Evolutionary conservation across 2,888 invertebrate species (phyloP), one percentile per base, ranked within the genome.

Genomic region (Calephelis perditalis): DNA sequence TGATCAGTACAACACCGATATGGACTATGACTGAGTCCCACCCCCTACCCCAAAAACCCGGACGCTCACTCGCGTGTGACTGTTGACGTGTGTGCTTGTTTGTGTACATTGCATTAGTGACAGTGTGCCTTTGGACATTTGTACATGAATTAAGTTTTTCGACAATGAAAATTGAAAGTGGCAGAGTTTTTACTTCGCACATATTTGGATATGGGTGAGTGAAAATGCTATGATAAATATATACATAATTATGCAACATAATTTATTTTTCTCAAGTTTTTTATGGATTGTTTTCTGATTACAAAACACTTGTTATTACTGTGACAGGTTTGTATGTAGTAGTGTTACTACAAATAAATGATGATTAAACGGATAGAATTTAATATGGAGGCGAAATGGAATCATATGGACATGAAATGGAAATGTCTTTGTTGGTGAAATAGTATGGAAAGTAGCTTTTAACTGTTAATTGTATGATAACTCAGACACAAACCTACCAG

Each of bases 1-100:
- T 58, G 79, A 81, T n/a, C 52, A 54, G 68, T 84, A 84, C 77
- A 84, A 89, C 75, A 89, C 89, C 83, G 91, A 91, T 77, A 83
- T 91, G 59, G 91, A 91, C 74, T 90, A 76, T 73, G 89, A 89
- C 68, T 89, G 88, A 63, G 59, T 35, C 35, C 10, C 9, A 7
- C 52, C 7, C 52, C 15, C 10, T 9, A 35, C 35, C 9, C 1
- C 9, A 0, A 2, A 10, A 69, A 49, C 44, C 60, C 57, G 40
- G 46, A 57, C 9, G 47, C 57, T 12, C 40, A 26, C 45, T 54
- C 55, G 59, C 52, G 52, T 63, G 62, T 40, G 45, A 56, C 40
- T 56, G 40, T 56, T 40, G 43, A 43, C 7, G 40, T 59, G 58
- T 62, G 62, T 56, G 58, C 56, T 55, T 37, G 36, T 40, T 40